Conservation (phyloP, 2,113 vertebrate species). For the Callionymus lyra region DNA sequence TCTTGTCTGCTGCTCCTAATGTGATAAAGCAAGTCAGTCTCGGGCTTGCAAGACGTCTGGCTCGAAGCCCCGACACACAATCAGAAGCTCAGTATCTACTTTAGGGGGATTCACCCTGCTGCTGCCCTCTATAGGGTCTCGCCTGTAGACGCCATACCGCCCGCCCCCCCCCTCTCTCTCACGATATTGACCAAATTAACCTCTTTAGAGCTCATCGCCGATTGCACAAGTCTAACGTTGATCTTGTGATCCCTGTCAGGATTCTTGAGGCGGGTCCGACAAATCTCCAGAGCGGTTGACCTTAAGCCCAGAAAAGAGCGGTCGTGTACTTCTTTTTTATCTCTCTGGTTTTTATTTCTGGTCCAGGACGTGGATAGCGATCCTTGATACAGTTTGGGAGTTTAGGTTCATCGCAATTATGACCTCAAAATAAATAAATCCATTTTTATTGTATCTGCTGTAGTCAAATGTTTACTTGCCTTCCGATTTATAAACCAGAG, state of each 20-base stretch:
- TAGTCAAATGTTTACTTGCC: no score
- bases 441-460: no score
- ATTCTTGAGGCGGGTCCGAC: background rate
- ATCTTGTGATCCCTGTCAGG: conserved; percentile 11
- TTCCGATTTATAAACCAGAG: no score
- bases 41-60: conserved; percentile 37
- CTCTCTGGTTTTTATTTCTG: no score
- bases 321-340: no score
- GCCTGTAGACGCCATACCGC: conserved; percentile 6
- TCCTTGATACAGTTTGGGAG: no score
- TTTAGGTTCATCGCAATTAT: no score
- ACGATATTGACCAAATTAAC: conserved; percentile 32
- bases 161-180: conserved; percentile 7
- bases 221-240: conserved; percentile 4
- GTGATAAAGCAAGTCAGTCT: conserved; percentile 51
- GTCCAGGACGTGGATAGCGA: no score
- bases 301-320: no score
- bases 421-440: no score
- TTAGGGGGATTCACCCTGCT: conserved; percentile 26
- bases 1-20: conserved; percentile 51
- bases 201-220: conserved; percentile 14
- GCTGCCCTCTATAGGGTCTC: background rate
- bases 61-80: conserved; percentile 28
- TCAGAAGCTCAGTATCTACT: conserved; percentile 35
- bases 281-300: no score